A percentile compares a stretch with the other conserved stretches of the same genome.
Conservation (phyloP, 2,797 vertebrate species). For the Siniperca scherzeri region DNA sequence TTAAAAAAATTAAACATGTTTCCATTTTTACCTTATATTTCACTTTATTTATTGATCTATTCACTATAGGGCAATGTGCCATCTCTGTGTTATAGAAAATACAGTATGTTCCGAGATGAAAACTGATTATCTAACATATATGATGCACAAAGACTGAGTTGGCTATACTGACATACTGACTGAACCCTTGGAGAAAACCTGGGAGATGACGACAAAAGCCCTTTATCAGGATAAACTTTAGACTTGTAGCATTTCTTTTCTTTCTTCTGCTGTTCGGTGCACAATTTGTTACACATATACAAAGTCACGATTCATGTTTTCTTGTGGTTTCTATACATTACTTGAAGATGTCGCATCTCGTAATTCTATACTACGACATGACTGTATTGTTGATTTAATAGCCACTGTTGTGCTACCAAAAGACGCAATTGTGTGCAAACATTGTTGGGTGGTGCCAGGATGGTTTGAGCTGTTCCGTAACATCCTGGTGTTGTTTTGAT, state of each 20-base stretch:
- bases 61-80: too few species aligned
- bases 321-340: neutral
- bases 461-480: neutral
- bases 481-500: neutral
- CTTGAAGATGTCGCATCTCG: neutral
- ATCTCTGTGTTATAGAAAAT: too few species aligned
- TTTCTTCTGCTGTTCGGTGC: neutral
- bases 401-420: slow-evolving; percentile 9
- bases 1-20: neutral
- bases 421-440: slow-evolving; percentile 8
- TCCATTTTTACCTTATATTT: neutral
- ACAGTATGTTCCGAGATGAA: neutral
- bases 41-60: too few species aligned
- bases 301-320: neutral
- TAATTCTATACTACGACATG: neutral
- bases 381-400: slow-evolving; percentile 22
- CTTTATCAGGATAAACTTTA: neutral
- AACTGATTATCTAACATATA: too few species aligned
- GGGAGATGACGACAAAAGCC: too few species aligned
- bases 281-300: too few species aligned
- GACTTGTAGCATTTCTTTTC: neutral
- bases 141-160: neutral
- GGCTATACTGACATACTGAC: neutral
- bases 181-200: neutral
- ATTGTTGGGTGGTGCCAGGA: neutral